These are phyloP conservation scores for Bubo scandiacus DNA, from an alignment of 2,113 vertebrate genomes.

Conservation along the genomic window DNA sequence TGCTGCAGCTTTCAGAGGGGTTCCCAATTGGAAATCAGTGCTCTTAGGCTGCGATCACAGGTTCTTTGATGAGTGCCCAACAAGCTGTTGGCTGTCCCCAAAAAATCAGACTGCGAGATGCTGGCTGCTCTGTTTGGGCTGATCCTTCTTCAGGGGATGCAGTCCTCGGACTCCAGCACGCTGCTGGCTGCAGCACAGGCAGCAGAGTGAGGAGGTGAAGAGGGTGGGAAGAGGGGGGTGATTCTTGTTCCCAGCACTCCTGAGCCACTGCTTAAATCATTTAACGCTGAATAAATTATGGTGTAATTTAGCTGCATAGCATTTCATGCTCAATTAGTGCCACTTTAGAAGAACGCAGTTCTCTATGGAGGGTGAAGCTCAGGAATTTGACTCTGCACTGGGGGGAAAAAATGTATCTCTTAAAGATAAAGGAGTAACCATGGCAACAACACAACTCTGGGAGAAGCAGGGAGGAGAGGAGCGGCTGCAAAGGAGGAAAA, in stretches of 20 bases:
- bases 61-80: background rate
- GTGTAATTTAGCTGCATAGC: constrained; percentile 52
- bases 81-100: background rate
- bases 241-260: constrained; percentile 5
- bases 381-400: background rate
- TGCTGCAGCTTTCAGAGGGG: rapidly evolving
- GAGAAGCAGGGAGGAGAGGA: background rate
- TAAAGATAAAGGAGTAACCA: constrained; percentile 51
- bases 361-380: background rate
- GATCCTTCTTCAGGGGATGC: background rate
- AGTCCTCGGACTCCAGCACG: rapidly evolving
- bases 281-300: constrained; percentile 61
- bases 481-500: background rate
- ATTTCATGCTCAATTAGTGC: constrained; percentile 70
- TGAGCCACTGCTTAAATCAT: constrained; percentile 45
- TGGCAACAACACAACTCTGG: constrained; percentile 21
- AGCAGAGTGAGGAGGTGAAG: background rate
- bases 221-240: constrained; percentile 1
- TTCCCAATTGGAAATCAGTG: background rate
- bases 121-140: rapidly evolving
- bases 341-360: constrained; percentile 39
- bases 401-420: background rate
- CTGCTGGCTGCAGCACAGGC: rapidly evolving
- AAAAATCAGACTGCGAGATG: background rate
- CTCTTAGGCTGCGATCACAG: background rate